Evolutionary conservation across 2,888 invertebrate species (phyloP), one percentile per base, ranked within the genome.

Genomic region (Mesochorus sp.): DNA sequence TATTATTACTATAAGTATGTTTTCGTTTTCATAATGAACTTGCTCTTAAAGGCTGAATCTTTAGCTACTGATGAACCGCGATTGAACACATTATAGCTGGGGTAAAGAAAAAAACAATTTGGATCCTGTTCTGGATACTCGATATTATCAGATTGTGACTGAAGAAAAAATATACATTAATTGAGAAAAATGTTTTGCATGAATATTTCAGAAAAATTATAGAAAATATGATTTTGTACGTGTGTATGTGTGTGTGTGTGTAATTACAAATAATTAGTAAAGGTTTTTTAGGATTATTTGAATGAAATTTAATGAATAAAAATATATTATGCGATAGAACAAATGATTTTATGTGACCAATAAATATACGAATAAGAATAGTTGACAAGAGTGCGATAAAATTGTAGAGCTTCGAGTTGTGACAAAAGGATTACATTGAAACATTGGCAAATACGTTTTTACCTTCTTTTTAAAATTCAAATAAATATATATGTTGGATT

Each of bases 71-170:
- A 71, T 67, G 66, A 68, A 59, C 67, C 31, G n/a, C 31, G 34
- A 73, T 49, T 77, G 77, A 77, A 73, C 68, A 73, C 73, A 73
- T 73, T 62, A 64, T 49, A 26, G 57, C 67, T 62, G 61, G 47
- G 61, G 49, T 51, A 61, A 59, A 67, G 55, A 67, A 66, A 67
- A 28, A 61, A 59, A 74, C 12, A 5, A 24, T 0, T 21, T 49
- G 24, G 8, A 8, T 61, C 42, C 28, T 37, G 21, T 34, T n/a
- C n/a, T n/a, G n/a, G n/a, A 17, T 55, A n/a, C 31, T 57, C 5
- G 26, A 57, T 19, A 1, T 10, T 5, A 19, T 57, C 21, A 14
- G 12, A 24, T n/a, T 42, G 14, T n/a, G 34, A 53, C n/a, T 12
- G n/a, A n/a, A 14, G 21, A 49, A 34, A 49, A 31, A 12, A 47